Evolutionary conservation across 2,113 vertebrate species (phyloP).

Genomic region (Tragelaphus scriptus): DNA sequence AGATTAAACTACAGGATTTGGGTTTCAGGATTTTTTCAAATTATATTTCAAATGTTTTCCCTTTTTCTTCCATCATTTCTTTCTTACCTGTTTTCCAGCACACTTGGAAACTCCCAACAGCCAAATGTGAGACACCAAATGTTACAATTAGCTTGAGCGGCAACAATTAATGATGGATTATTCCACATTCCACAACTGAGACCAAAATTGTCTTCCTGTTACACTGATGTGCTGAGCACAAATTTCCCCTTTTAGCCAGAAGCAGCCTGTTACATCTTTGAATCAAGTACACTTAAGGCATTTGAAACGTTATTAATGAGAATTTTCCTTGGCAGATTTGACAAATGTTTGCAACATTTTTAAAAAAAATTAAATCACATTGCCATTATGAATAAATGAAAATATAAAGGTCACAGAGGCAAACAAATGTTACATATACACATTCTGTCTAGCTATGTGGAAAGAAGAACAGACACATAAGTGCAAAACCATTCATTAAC

Average conservation of each 20-base stretch:
- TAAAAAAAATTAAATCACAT: slow-evolving; percentile 22
- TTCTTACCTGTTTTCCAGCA: not conserved
- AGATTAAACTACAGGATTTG: not conserved
- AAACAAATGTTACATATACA: slow-evolving; percentile 35
- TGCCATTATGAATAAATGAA: slow-evolving; percentile 47
- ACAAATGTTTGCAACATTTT: slow-evolving; percentile 64
- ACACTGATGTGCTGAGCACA: not conserved
- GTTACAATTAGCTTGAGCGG: not conserved
- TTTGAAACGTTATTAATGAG: not conserved
- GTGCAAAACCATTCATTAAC: not conserved
- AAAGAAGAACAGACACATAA: not conserved
- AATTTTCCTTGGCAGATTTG: slow-evolving; percentile 22
- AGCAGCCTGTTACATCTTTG: slow-evolving; percentile 33
- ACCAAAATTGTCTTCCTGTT: not conserved
- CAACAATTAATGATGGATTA: not conserved
- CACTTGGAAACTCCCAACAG: not conserved
- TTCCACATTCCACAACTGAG: slow-evolving; percentile 10
- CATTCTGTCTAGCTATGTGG: slow-evolving; percentile 3
- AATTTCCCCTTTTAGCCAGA: not conserved
- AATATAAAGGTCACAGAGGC: not conserved
- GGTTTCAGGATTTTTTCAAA: not conserved
- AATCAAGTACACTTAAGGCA: not conserved
- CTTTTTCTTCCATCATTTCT: not conserved
- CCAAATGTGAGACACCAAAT: not conserved
- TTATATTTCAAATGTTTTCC: slow-evolving; percentile 14